Conservation (phyloP, 1,140 invertebrate species). For the Pinna nobilis region DNA sequence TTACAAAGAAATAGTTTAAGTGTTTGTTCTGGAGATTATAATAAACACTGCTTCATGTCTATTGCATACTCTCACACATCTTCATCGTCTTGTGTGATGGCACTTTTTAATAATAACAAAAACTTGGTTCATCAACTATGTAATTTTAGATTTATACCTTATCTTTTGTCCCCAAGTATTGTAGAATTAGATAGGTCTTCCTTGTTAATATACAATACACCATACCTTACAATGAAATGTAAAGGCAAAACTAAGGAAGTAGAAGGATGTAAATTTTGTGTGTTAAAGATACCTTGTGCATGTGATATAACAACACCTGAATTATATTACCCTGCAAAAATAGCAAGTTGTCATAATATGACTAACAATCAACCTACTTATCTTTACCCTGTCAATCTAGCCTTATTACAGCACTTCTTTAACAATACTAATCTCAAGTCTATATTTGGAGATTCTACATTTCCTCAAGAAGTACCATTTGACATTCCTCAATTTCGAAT, state of each 20-base stretch:
- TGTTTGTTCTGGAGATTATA: neutral
- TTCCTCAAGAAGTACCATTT: neutral
- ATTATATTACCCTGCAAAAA: neutral
- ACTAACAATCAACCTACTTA: neutral
- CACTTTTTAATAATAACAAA: slow-evolving; percentile 6
- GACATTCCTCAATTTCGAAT: slow-evolving; percentile 8
- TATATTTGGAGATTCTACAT: neutral
- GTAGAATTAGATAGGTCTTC: neutral
- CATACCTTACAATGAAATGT: neutral
- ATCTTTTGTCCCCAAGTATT: neutral
- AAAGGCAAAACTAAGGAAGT: neutral
- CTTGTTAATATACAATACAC: neutral
- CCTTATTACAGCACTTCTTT: slow-evolving; percentile 19
- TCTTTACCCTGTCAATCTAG: slow-evolving; percentile 19
- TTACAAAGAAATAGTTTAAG: neutral
- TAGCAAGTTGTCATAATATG: slow-evolving; percentile 16
- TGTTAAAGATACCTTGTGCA: slow-evolving; percentile 1
- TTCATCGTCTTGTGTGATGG: neutral
- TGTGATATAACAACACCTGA: neutral
- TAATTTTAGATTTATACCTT: slow-evolving; percentile 14
- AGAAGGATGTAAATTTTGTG: slow-evolving; percentile 6
- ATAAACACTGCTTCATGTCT: neutral
- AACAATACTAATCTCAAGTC: neutral
- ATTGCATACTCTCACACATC: neutral
- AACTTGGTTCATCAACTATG: neutral